Evolutionary conservation across 37 sponge, comb jelly and placozoan species (phyloP).

Genomic region (Aplysina aerophoba): DNA sequence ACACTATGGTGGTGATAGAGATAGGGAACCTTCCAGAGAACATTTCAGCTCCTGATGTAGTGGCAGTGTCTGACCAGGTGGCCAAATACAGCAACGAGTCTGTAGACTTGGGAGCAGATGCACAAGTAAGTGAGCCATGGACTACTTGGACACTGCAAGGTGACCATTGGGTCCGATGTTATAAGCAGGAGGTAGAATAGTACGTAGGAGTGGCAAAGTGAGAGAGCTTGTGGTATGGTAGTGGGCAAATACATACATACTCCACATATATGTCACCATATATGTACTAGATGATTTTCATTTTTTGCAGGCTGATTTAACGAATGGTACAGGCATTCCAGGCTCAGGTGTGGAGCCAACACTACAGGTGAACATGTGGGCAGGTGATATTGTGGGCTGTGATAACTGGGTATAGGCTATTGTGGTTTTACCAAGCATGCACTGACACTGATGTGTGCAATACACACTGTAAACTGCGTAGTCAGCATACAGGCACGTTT

Average conservation of each 20-base stretch:
- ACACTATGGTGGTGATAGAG: slow-evolving; percentile 51
- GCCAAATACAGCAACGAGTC: neutral
- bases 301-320: slow-evolving; percentile 26
- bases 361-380: neutral
- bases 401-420: no score
- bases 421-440: neutral
- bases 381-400: neutral
- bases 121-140: slow-evolving; percentile 14
- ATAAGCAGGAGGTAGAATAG: no score
- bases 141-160: no score
- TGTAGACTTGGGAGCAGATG: neutral
- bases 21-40: slow-evolving; percentile 65
- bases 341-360: neutral
- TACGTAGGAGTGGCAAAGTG: no score
- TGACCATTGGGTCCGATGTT: no score
- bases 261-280: neutral
- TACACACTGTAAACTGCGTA: no score
- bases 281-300: neutral
- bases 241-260: no score
- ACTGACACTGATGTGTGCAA: neutral
- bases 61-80: slow-evolving; percentile 48
- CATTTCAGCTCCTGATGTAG: slow-evolving; percentile 32
- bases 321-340: slow-evolving; percentile 34
- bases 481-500: no score
- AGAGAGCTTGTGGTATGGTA: no score